These are phyloP conservation scores for Sus cebifrons DNA, from an alignment of 2,797 vertebrate species.

Conservation along the genomic window DNA sequence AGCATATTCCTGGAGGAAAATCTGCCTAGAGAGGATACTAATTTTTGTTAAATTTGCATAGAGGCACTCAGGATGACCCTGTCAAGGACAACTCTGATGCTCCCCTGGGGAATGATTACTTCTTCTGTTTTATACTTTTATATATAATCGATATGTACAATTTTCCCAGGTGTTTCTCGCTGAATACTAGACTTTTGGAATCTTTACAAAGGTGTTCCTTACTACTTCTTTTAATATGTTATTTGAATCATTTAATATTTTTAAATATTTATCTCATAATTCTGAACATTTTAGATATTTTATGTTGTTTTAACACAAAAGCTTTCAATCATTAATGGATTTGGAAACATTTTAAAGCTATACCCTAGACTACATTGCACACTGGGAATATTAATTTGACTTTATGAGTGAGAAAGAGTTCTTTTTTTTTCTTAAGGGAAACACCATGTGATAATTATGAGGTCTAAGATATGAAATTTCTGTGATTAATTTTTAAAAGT, in stretches of 20 bases:
- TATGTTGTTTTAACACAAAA: neutral
- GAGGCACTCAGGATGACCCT: neutral
- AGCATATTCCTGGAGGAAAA: neutral
- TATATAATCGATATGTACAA: neutral
- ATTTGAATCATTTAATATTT: neutral
- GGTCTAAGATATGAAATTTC: neutral
- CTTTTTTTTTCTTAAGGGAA: neutral
- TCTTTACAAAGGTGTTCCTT: neutral
- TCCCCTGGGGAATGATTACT: neutral
- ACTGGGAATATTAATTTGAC: neutral
- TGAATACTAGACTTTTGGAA: neutral
- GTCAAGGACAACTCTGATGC: neutral
- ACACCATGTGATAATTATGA: neutral
- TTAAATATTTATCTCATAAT: slow-evolving; percentile 49
- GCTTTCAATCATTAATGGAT: neutral
- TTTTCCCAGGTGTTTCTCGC: neutral
- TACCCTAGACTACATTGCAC: neutral
- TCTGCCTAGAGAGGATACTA: neutral
- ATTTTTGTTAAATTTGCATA: slow-evolving; percentile 8
- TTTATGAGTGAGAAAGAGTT: neutral
- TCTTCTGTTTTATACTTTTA: slow-evolving; percentile 5
- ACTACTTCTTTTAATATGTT: neutral
- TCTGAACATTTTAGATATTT: slow-evolving; percentile 1
- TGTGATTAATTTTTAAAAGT: neutral
- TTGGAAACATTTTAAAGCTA: neutral